A percentile compares a stretch with the other conserved stretches of the same genome.
phyloP scores from a whole-genome alignment of 2,113 vertebrate genomes.

The Cebus imitator region DNA sequence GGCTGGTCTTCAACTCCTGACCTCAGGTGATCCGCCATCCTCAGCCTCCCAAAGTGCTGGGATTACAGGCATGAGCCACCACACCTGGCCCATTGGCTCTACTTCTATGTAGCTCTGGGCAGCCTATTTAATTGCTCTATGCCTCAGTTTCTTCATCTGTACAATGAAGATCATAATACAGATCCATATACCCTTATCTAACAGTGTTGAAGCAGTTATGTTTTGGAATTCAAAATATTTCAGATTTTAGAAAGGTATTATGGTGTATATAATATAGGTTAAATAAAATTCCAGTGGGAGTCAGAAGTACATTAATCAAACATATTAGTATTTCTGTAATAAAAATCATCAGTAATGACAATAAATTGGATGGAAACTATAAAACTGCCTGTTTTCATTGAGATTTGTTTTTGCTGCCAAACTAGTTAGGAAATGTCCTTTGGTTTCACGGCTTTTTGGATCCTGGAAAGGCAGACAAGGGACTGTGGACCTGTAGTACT shows the following conservation, averaged over 20 bases:
- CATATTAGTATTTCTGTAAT: background rate
- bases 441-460: constrained; percentile 21
- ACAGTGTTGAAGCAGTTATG: background rate
- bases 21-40: background rate
- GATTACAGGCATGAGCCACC: background rate
- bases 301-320: background rate
- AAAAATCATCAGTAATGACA: background rate
- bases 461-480: constrained; percentile 4
- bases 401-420: background rate
- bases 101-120: background rate
- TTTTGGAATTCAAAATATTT: constrained; percentile 25
- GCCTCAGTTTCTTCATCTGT: background rate
- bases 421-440: background rate
- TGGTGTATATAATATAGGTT: background rate
- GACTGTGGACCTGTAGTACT: background rate
- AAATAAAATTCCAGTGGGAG: background rate
- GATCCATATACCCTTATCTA: background rate
- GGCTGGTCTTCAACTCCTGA: background rate
- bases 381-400: background rate
- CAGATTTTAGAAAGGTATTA: background rate
- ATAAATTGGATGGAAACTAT: background rate
- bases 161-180: background rate
- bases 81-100: too few species aligned
- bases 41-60: background rate
- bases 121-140: background rate